Percentiles rank a stretch among this genome's conserved stretches.
phyloP scores from a whole-genome alignment of 2,797 vertebrate species.

The Coluber constrictor region DNA sequence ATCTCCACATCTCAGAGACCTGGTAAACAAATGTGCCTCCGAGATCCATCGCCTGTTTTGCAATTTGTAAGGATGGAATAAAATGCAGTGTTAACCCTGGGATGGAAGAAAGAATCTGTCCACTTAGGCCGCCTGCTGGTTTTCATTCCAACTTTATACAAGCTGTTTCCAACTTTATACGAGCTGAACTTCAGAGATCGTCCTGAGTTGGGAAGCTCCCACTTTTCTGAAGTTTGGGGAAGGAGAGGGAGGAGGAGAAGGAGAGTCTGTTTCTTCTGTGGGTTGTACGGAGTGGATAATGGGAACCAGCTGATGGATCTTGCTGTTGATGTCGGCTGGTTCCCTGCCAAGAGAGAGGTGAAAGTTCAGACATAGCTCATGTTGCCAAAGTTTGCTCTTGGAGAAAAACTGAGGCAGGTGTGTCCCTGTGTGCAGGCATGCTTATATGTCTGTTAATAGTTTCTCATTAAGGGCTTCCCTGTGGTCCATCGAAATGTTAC shows the following conservation, averaged over 20 bases:
- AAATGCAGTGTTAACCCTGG: not conserved
- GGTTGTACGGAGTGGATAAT: constrained; percentile 69
- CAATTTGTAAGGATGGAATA: not conserved
- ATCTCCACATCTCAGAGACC: too few relatives aligned
- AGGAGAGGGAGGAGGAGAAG: constrained; percentile 23
- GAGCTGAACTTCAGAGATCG: constrained; percentile 63
- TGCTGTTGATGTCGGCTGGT: constrained; percentile 60
- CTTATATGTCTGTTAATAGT: constrained; percentile 58
- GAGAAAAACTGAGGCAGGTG: not conserved
- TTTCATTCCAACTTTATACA: constrained; percentile 46
- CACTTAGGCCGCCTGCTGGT: constrained; percentile 39
- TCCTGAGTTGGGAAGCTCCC: constrained; percentile 59
- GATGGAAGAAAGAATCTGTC: not conserved
- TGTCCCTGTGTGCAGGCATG: constrained; percentile 37
- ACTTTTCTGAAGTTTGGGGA: constrained; percentile 55
- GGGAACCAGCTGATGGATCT: constrained; percentile 65
- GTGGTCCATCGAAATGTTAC: constrained; percentile 43
- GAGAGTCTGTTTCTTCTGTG: constrained; percentile 51
- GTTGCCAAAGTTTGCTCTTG: constrained; percentile 54
- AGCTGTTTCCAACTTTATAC: constrained; percentile 41
- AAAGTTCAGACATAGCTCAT: constrained; percentile 65
- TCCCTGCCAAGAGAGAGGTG: constrained; percentile 60
- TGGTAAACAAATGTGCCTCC: too few relatives aligned
- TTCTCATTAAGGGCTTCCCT: constrained; percentile 61
- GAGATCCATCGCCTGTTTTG: not conserved